Base-by-base conservation (phyloP, 2,113 vertebrate species). In the Nanorana parkeri region DNA sequence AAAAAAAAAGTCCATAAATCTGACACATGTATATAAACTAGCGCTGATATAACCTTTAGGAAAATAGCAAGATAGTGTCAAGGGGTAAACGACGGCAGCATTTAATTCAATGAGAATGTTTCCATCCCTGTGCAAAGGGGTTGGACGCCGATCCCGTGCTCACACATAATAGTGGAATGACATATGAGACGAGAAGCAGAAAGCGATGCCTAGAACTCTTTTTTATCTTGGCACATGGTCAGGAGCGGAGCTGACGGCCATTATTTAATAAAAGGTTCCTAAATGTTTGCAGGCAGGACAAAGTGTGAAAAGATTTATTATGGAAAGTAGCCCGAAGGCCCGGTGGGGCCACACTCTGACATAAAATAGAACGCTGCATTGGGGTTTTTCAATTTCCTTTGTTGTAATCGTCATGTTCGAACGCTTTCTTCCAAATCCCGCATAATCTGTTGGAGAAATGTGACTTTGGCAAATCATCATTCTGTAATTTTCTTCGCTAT, bases 221-320 rank as follows among this genome's bases (percentile, higher is more conserved):
- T 36, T 36, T 80, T 47, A 69, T 69, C 66, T 41, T 68, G 66
- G 54, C 66, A 58, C 32, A 69, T 69, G 55, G 55, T 58, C 54
- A 23, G 66, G n/a, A 56, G 32, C 28, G 13, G 54, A n/a, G 32
- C 78, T 71, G 66, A 52, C 17, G 55, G 23, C 28, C 66, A 47
- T 71, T 63, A 41, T 26, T 69, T 71, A 71, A 63, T 56, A 80
- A 60, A 80, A 80, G 7, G 32, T 29, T 60, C 68, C 15, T 80
- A 80, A 80, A 71, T 80, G 67, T 71, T 80, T 80, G 55, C 78
- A 80, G 55, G 54, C 21, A 71, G 32, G 32, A 52, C 26, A 36
- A 63, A 58, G 67, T 58, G 78, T 52, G 15, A 71, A 80, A 80
- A 80, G 78, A 71, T 80, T 80, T 80, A 71, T 80, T 80, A 63